Evolutionary conservation across 1,140 invertebrate genomes (phyloP), one percentile per base, ranked within the genome.

Genomic region (Ostrea edulis): DNA sequence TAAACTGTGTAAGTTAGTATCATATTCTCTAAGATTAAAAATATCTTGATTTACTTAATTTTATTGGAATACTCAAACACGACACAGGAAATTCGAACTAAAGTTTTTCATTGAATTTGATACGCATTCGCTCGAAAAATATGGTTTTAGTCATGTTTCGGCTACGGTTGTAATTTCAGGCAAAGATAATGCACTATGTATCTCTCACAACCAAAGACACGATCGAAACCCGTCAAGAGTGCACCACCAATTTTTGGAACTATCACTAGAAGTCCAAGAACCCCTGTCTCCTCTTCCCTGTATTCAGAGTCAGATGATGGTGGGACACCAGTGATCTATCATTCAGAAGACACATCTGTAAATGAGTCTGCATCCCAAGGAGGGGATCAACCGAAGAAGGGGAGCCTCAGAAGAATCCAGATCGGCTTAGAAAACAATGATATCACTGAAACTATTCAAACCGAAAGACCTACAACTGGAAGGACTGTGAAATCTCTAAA

Each of bases 321-420:
- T 29, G 55, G 55, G 4, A 22, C 86, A 29, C 55, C 77, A 35
- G 53, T 62, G 55, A 51, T 71, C 4, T 17, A 84, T 12, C 84
- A 87, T 77, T 87, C 86, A 84, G 86, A 87, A 84, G 86, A 87
- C 54, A 84, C 86, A 20, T 87, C 84, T 77, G 51, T 83, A 65
- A 87, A 44, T 58, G 86, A 87, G 54, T 84, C 86, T 22, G 82
- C 65, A 71, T 11, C 9, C 2, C 62, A 68, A 71, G 53, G 55
- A 20, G 29, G 14, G 29, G 82, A 29, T 68, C n/a, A 83, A 20
- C 51, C 53, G 11, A 51, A 22, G 8, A 83, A 83, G 22, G 52
- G 25, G 35, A 83, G 35, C 20, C 51, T 20, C 35, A 83, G 44
- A 83, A 83, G 14, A 54, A 52, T 8, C 22, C 44, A 53, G 44